Evolutionary conservation across 2,888 invertebrate genomes (phyloP).

Genomic region (Chrysotoxum bicinctum): DNA sequence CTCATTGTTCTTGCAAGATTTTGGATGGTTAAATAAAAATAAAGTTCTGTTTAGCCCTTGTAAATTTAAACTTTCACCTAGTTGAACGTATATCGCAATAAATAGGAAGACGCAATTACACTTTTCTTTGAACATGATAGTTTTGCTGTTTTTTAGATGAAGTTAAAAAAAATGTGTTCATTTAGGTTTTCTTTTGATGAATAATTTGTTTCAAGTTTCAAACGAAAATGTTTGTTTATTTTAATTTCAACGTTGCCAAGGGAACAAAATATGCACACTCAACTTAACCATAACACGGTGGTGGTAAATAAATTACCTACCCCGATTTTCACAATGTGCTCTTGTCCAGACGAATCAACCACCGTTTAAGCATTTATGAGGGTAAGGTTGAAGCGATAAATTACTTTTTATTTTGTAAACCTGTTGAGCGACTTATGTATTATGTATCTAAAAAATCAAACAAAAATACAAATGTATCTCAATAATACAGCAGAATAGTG

Average conservation of each 20-base stretch:
- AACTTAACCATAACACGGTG: background rate
- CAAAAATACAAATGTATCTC: background rate
- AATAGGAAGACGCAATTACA: constrained; percentile 44
- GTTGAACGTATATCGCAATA: background rate
- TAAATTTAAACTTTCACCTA: background rate
- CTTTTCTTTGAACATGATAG: constrained; percentile 51
- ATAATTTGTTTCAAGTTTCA: background rate
- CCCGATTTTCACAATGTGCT: background rate
- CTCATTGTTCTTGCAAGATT: constrained; percentile 81
- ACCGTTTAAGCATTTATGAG: background rate
- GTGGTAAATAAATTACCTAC: background rate
- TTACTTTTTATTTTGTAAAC: background rate
- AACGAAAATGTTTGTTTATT: constrained; percentile 10
- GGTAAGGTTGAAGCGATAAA: background rate
- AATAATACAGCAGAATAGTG: constrained; percentile 40
- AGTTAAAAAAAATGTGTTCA: background rate
- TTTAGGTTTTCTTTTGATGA: background rate
- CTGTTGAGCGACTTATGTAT: background rate
- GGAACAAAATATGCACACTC: background rate
- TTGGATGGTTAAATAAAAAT: constrained; percentile 46
- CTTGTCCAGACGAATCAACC: background rate
- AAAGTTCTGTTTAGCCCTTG: constrained; percentile 40
- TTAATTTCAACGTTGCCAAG: background rate
- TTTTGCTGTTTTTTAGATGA: background rate
- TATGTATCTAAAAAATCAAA: background rate